phyloP scores from a whole-genome alignment of 2,797 vertebrate species.

The Centroberyx gerrardi region DNA sequence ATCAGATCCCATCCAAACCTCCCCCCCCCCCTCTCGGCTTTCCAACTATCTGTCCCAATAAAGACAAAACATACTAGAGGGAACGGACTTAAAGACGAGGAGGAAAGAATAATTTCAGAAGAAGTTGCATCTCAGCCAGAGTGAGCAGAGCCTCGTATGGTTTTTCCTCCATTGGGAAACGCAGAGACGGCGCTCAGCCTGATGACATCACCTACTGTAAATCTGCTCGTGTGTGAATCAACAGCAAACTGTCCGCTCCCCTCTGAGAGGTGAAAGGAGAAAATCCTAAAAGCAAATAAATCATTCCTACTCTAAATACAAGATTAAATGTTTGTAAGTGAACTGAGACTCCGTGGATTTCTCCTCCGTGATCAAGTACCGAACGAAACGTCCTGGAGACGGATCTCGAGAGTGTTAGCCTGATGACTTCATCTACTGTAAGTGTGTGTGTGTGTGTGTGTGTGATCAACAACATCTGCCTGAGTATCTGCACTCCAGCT shows the following conservation, averaged over 20 bases:
- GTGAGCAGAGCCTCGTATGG: not conserved
- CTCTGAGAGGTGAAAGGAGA: conserved; percentile 18
- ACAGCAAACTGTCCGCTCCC: conserved; percentile 32
- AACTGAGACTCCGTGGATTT: not conserved
- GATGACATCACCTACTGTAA: conserved; percentile 50
- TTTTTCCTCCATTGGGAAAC: conserved; percentile 36
- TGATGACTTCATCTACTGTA: conserved; percentile 34
- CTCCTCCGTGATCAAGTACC: not conserved
- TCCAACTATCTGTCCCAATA: too few relatives aligned
- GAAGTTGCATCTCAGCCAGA: not conserved
- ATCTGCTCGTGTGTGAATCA: conserved; percentile 36
- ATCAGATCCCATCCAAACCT: too few relatives aligned
- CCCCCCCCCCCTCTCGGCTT: too few relatives aligned
- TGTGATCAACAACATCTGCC: conserved; percentile 17
- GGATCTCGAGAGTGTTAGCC: not conserved
- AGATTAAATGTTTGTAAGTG: not conserved
- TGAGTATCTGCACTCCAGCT: conserved; percentile 50
- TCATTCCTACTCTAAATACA: not conserved
- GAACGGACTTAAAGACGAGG: too few relatives aligned
- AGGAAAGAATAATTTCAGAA: too few relatives aligned
- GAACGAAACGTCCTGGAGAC: conserved; percentile 12
- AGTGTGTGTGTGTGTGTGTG: conserved; percentile 6
- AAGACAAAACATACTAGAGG: too few relatives aligned
- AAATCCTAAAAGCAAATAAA: not conserved
- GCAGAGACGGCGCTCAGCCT: too few relatives aligned